A percentile compares a stretch with the other conserved stretches of the same genome.
phyloP scores from a whole-genome alignment of 1,140 invertebrate species.

The Glomeris maerens region DNA sequence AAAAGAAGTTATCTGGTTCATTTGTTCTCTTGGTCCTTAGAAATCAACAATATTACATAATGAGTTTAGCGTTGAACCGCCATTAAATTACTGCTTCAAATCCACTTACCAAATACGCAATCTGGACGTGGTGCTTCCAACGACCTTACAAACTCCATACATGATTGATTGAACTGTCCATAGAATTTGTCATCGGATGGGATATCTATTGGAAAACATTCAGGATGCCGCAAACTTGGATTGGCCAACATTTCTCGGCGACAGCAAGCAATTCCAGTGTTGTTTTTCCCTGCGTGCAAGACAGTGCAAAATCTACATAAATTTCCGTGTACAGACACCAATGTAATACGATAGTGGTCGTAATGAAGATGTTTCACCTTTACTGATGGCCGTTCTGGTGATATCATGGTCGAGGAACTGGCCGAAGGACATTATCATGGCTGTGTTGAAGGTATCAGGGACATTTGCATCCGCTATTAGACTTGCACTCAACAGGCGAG shows the following conservation, averaged over 20 bases:
- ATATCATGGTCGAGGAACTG: slow-evolving; percentile 95
- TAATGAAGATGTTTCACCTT: too few relatives aligned
- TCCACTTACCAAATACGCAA: slow-evolving; percentile 15
- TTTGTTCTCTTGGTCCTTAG: slow-evolving; percentile 22
- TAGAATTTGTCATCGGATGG: slow-evolving; percentile 51
- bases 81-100: background rate
- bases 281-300: slow-evolving; percentile 5
- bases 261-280: slow-evolving; percentile 5
- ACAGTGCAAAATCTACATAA: too few relatives aligned
- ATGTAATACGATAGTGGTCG: too few relatives aligned
- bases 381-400: slow-evolving; percentile 60
- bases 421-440: slow-evolving; percentile 60
- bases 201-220: slow-evolving; percentile 74
- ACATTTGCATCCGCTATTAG: slow-evolving; percentile 43
- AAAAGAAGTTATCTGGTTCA: slow-evolving; percentile 12
- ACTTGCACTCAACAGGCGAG: slow-evolving; percentile 50
- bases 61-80: background rate
- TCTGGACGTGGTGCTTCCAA: slow-evolving; percentile 20
- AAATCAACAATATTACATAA: background rate
- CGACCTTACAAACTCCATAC: slow-evolving; percentile 35
- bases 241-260: background rate
- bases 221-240: slow-evolving; percentile 25
- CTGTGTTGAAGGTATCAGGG: slow-evolving; percentile 15
- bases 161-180: slow-evolving; percentile 21
- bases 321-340: too few relatives aligned